phyloP scores from a whole-genome alignment of 2,113 vertebrate species.

The Xiphophorus hellerii region DNA sequence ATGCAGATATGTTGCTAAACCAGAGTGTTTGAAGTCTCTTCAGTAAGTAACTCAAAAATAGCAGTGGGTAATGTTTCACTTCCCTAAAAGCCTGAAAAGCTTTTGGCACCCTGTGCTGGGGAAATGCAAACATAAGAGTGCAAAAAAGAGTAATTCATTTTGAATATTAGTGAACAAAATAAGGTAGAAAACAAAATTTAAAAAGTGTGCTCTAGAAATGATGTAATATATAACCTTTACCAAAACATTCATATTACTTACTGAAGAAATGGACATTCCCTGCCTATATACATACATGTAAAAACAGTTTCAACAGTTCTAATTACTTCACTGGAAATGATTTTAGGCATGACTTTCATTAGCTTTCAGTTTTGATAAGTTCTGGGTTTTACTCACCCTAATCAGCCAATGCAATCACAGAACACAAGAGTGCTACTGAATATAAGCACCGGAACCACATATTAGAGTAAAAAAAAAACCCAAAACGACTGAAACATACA shows the following conservation, averaged over 20 bases:
- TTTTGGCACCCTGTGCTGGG: not conserved
- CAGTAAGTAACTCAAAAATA: conserved; percentile 9
- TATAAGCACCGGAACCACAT: too few relatives aligned
- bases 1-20: not conserved
- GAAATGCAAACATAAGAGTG: not conserved
- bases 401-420: not conserved
- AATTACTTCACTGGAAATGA: not conserved
- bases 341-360: not conserved
- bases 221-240: not conserved
- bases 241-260: not conserved
- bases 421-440: not conserved
- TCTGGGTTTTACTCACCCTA: not conserved
- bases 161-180: not conserved
- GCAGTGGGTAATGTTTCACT: conserved; percentile 34
- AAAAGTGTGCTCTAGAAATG: not conserved
- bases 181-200: not conserved
- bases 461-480: too few relatives aligned
- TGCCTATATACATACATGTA: not conserved
- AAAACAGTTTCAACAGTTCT: not conserved
- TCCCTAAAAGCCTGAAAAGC: conserved; percentile 35
- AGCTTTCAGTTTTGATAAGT: not conserved
- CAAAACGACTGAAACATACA: too few relatives aligned
- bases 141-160: not conserved
- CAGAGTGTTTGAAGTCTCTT: not conserved
- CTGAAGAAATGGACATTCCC: not conserved